These are phyloP conservation scores for Macheiramphus alcinus DNA, from an alignment of 2,113 vertebrate genomes.

Conservation along the genomic window DNA sequence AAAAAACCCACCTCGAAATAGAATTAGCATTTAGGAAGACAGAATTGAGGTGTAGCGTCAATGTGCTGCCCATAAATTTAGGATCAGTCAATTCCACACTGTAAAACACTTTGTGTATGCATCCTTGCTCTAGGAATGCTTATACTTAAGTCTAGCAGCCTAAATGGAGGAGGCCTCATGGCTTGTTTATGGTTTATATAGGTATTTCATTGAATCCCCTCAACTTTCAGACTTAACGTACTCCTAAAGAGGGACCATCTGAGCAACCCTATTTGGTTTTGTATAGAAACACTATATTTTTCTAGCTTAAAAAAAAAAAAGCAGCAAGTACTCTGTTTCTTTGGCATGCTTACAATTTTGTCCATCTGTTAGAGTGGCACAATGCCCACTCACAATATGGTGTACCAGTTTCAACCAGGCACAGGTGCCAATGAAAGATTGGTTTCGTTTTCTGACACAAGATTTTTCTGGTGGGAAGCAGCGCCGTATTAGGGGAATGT, in stretches of 20 bases:
- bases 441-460: constrained; percentile 62
- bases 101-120: not conserved
- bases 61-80: not conserved
- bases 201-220: not conserved
- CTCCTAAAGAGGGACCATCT: not conserved
- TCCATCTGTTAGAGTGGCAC: constrained; percentile 70
- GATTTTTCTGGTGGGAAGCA: constrained; percentile 47
- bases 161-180: not conserved
- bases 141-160: not conserved
- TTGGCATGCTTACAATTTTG: constrained; percentile 37
- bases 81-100: not conserved
- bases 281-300: not conserved
- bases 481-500: not conserved
- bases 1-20: not conserved
- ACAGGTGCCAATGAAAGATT: constrained; percentile 50
- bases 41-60: not conserved
- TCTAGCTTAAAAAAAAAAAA: not conserved
- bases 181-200: not conserved
- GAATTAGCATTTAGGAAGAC: not conserved
- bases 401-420: constrained; percentile 53
- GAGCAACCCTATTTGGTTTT: not conserved
- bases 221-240: not conserved
- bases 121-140: not conserved
- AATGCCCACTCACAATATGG: constrained; percentile 66
- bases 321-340: constrained; percentile 19